Evolutionary conservation across 2,113 vertebrate genomes (phyloP).

Genomic region (Thunnus thynnus): DNA sequence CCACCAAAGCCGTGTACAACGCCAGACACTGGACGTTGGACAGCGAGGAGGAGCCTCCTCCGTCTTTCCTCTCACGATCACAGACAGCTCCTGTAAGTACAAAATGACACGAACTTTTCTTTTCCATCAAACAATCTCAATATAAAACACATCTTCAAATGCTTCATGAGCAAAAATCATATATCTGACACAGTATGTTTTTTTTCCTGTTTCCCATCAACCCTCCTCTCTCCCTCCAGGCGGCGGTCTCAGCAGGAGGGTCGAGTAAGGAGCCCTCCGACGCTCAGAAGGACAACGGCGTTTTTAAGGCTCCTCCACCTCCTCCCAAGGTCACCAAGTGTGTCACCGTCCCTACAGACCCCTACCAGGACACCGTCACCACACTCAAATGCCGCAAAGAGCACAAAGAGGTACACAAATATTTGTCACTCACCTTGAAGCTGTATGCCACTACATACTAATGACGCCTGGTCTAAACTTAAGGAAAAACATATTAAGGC

Average conservation of each 20-base stretch:
- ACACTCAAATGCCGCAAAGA: slow-evolving; percentile 98
- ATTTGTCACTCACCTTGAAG: no score
- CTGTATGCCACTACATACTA: background rate
- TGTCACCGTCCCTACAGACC: slow-evolving; percentile 93
- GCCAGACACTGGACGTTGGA: slow-evolving; percentile 95
- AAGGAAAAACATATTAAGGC: no score
- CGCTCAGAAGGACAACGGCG: slow-evolving; percentile 92
- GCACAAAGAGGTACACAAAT: slow-evolving; percentile 92
- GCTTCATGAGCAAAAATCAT: background rate
- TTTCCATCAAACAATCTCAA: background rate
- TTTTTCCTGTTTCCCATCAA: background rate
- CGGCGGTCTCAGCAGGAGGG: slow-evolving; percentile 80
- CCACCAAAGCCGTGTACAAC: slow-evolving; percentile 99
- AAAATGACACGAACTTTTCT: background rate
- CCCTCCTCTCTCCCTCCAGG: slow-evolving; percentile 76
- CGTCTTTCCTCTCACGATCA: slow-evolving; percentile 84
- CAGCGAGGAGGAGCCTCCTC: slow-evolving; percentile 90
- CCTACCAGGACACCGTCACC: slow-evolving; percentile 97
- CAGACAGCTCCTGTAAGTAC: slow-evolving; percentile 85
- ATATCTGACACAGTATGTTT: background rate
- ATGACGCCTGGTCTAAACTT: no score
- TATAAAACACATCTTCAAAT: no score
- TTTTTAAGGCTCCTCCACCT: slow-evolving; percentile 97
- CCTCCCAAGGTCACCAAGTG: slow-evolving; percentile 98
- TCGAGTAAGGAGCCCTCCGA: slow-evolving; percentile 87